These are phyloP conservation scores for Fabriciana adippe DNA, from an alignment of 2,888 invertebrate genomes.

Conservation along the genomic window DNA sequence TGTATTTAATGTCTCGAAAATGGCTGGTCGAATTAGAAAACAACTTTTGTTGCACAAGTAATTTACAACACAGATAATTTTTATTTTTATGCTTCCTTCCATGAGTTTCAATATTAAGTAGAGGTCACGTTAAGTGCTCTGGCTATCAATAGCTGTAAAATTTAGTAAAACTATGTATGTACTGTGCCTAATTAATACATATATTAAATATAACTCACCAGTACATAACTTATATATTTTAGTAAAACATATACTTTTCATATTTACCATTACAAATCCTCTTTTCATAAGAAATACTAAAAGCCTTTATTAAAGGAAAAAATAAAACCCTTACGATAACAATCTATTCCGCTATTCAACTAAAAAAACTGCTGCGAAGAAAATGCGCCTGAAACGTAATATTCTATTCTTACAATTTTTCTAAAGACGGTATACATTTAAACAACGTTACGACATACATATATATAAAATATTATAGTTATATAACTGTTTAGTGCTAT, in stretches of 20 bases:
- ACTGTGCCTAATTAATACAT: too few species aligned
- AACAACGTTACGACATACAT: conserved; percentile 31
- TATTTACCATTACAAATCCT: conserved; percentile 18
- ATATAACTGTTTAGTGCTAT: conserved; percentile 38
- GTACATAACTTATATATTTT: background rate
- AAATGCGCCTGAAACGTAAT: conserved; percentile 34
- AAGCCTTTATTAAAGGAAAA: conserved; percentile 29
- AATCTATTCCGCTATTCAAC: conserved; percentile 26
- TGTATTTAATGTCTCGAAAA: too few species aligned
- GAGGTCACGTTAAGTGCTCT: too few species aligned
- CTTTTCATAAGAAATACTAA: conserved; percentile 27
- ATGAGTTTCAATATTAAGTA: too few species aligned
- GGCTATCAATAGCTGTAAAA: too few species aligned
- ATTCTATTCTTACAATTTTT: conserved; percentile 33
- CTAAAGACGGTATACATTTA: conserved; percentile 36
- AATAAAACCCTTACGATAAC: conserved; percentile 30
- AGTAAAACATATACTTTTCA: conserved; percentile 1
- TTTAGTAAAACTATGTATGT: too few species aligned
- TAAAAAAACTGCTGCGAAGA: conserved; percentile 32
- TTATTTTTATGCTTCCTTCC: too few species aligned
- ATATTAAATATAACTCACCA: too few species aligned
- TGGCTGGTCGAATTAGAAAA: too few species aligned
- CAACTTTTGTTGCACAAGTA: too few species aligned
- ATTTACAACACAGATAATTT: too few species aligned
- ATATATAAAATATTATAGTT: conserved; percentile 27